Percentiles rank a stretch among this genome's conserved stretches.
Conservation (phyloP, 1,140 invertebrate species). For the Neotoxoptera formosana region DNA sequence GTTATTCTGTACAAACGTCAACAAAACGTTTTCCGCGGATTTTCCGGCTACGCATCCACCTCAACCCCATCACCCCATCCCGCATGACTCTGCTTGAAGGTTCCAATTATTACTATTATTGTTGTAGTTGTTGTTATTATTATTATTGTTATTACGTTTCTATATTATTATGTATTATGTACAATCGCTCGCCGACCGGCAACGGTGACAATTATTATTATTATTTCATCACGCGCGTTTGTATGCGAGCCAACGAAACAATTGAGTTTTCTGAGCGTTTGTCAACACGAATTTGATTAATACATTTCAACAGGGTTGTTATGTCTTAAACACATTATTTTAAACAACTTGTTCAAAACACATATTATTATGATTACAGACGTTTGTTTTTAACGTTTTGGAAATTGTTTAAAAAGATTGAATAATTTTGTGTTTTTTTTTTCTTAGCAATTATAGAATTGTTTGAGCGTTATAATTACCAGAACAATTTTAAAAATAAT, state of each 20-base stretch:
- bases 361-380: neutral
- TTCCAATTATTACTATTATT: neutral
- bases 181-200: neutral
- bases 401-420: neutral
- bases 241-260: neutral
- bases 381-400: neutral
- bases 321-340: neutral
- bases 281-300: constrained; percentile 7
- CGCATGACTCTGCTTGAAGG: neutral
- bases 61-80: neutral
- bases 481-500: neutral
- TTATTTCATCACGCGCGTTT: neutral
- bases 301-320: neutral
- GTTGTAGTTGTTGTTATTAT: neutral
- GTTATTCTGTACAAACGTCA: neutral
- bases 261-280: constrained; percentile 9
- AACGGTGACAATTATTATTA: constrained; percentile 9
- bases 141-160: neutral
- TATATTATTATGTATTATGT: no score
- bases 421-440: neutral
- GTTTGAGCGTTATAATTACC: neutral
- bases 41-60: neutral
- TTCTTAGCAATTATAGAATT: neutral
- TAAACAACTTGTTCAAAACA: neutral
- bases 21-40: constrained; percentile 25